Percentiles rank a stretch among this genome's conserved stretches.
These are phyloP conservation scores for Arnoldichthys spilopterus DNA, from an alignment of 2,797 vertebrate species.

Conservation along the genomic window DNA sequence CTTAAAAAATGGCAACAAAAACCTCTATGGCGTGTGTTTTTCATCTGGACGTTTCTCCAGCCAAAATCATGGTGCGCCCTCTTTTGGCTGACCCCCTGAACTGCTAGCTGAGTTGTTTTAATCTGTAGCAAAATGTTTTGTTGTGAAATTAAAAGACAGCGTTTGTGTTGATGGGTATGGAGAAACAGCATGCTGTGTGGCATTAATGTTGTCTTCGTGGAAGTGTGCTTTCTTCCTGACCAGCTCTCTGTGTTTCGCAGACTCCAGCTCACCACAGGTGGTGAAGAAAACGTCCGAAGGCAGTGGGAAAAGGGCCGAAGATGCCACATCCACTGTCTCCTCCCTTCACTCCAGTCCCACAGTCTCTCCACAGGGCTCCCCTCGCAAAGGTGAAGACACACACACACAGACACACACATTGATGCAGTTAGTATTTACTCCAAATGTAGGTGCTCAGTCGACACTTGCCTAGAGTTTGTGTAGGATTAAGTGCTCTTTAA, in stretches of 20 bases:
- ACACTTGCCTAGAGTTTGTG: too few relatives aligned
- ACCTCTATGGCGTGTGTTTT: not conserved
- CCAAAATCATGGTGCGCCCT: not conserved
- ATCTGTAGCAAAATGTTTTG: not conserved
- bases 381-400: conserved; percentile 31
- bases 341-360: conserved; percentile 91
- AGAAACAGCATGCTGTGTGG: too few relatives aligned
- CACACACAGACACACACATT: too few relatives aligned
- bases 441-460: too few relatives aligned
- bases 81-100: not conserved
- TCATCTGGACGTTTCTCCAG: not conserved
- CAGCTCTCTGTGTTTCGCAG: conserved; percentile 56
- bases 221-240: not conserved
- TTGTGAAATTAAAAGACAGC: not conserved
- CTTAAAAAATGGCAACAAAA: too few relatives aligned
- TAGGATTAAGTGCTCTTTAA: too few relatives aligned
- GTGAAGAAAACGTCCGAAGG: conserved; percentile 78
- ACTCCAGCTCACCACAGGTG: conserved; percentile 73
- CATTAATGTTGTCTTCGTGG: not conserved
- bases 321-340: conserved; percentile 82
- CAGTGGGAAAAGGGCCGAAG: conserved; percentile 84
- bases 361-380: conserved; percentile 89
- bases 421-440: too few relatives aligned
- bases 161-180: not conserved
- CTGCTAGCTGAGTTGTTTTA: not conserved